These are phyloP conservation scores for Mastomys coucha DNA, from an alignment of 2,113 vertebrate genomes.

Conservation along the genomic window DNA sequence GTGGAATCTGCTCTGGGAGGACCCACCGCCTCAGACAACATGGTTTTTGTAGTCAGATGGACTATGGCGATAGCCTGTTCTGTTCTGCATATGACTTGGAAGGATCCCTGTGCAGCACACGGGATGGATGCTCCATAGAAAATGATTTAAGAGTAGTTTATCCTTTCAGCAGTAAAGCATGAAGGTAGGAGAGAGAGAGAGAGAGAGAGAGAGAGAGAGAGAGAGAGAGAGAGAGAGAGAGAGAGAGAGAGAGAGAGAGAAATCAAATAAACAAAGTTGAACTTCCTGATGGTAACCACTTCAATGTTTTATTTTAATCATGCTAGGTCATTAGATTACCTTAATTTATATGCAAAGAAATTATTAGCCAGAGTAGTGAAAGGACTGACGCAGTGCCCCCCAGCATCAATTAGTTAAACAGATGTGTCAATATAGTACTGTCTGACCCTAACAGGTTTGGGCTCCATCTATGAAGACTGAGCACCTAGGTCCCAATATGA, in stretches of 20 bases:
- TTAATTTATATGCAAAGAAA: conserved; percentile 6
- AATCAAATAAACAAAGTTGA: neutral
- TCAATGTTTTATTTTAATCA: neutral
- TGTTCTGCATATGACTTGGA: neutral
- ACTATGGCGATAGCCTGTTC: neutral
- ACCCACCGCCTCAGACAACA: neutral
- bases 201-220: neutral
- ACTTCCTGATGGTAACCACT: neutral
- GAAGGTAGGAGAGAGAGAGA: neutral
- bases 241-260: neutral
- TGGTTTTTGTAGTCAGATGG: neutral
- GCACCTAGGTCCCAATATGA: neutral
- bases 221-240: neutral
- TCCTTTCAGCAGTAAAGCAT: neutral
- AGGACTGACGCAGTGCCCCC: neutral
- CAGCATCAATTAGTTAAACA: neutral
- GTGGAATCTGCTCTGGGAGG: neutral
- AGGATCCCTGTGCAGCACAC: neutral
- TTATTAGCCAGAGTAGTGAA: neutral
- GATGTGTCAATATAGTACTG: neutral
- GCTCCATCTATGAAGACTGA: neutral
- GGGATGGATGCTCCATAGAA: neutral
- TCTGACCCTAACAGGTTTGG: neutral
- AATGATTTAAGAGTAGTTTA: neutral
- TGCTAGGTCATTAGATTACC: neutral